A percentile compares a stretch with the other conserved stretches of the same genome.
Evolutionary conservation across 2,113 vertebrate species (phyloP).

Genomic region (Lasiurus borealis): DNA sequence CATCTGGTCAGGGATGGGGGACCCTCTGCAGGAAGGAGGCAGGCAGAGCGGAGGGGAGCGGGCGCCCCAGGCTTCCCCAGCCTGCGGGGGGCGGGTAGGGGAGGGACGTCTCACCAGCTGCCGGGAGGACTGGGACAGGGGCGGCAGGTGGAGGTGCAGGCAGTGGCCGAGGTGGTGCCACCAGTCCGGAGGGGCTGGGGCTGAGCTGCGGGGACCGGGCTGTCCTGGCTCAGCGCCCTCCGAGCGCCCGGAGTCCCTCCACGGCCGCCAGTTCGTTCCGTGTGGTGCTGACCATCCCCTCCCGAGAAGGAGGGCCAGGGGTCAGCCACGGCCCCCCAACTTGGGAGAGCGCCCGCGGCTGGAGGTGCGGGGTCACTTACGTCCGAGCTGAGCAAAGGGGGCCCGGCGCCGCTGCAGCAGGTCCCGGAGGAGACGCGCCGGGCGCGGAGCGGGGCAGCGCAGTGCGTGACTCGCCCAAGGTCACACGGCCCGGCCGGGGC

Average conservation of each 20-base stretch:
- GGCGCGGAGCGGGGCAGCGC: background rate
- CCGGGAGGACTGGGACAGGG: too few relatives aligned
- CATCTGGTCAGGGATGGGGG: background rate
- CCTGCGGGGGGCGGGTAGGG: background rate
- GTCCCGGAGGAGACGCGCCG: too few relatives aligned
- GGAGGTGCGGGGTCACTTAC: too few relatives aligned
- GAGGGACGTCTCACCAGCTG: background rate
- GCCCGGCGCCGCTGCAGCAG: too few relatives aligned
- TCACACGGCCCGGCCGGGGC: background rate
- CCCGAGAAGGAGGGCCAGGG: too few relatives aligned
- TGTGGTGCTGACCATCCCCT: background rate
- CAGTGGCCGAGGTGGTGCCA: background rate
- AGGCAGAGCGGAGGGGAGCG: too few relatives aligned
- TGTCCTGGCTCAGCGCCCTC: background rate
- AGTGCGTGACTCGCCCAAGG: constrained; percentile 62
- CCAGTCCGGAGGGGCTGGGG: background rate
- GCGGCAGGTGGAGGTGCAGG: background rate
- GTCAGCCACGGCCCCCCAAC: too few relatives aligned
- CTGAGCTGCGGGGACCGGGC: too few relatives aligned
- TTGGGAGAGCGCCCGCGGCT: too few relatives aligned
- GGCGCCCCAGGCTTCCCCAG: background rate
- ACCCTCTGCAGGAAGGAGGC: background rate
- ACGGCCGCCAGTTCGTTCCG: background rate
- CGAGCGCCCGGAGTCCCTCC: too few relatives aligned
- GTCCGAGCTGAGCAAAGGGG: too few relatives aligned